Evolutionary conservation across 2,797 vertebrate genomes (phyloP).

Genomic region (Cetoscarus ocellatus): DNA sequence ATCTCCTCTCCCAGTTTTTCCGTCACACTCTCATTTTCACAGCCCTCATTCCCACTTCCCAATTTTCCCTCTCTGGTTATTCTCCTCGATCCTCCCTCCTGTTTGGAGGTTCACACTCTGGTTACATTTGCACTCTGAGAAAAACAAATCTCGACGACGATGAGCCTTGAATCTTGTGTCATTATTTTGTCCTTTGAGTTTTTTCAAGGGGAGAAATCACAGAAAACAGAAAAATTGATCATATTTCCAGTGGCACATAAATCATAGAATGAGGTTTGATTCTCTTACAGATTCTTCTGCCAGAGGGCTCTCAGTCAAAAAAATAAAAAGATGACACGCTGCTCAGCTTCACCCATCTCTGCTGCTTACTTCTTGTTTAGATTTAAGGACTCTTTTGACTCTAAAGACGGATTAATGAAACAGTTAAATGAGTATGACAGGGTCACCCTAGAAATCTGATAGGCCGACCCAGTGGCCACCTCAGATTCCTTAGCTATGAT

Average conservation of each 20-base stretch:
- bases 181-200: neutral
- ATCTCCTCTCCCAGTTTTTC: conserved; percentile 27
- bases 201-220: neutral
- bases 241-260: neutral
- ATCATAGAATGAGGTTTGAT: too few relatives aligned
- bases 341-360: too few relatives aligned
- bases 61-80: conserved; percentile 37
- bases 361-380: too few relatives aligned
- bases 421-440: too few relatives aligned
- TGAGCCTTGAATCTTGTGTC: neutral
- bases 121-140: neutral
- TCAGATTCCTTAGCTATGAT: too few relatives aligned
- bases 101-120: conserved; percentile 18
- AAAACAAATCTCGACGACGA: neutral
- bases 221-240: neutral
- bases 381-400: too few relatives aligned
- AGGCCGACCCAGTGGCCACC: too few relatives aligned
- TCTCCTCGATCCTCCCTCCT: conserved; percentile 13
- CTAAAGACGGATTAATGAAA: too few relatives aligned
- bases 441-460: too few relatives aligned
- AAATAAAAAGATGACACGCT: too few relatives aligned
- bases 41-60: conserved; percentile 37
- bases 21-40: conserved; percentile 43
- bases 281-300: too few relatives aligned
- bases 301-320: too few relatives aligned